Base-by-base conservation (phyloP, 2,888 invertebrate species). In the Drosophila niveifrons region DNA sequence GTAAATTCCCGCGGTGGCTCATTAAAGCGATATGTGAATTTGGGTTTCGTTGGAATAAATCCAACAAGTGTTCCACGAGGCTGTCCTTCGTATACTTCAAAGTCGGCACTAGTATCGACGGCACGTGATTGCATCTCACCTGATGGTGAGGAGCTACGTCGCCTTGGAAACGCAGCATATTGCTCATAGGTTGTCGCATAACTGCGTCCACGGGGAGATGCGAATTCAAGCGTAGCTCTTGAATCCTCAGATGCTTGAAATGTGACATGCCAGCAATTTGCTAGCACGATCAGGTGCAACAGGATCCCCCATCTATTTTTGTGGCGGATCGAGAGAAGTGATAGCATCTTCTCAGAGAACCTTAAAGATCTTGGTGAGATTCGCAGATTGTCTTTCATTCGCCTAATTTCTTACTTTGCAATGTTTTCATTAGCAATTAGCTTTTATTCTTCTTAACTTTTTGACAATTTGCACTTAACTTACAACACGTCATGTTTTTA, bases 21-120 rank as follows among this genome's bases (percentile, higher is more conserved):
- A 93, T 98, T 98, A 92, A 99, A 98, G 72, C 97, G 95, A 91
- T 98, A 99, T 0, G 96, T 97, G 92, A 98, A 98, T 69, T 96
- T 97, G 3, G 96, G 94, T 91, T 97, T 96, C 7, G 95, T 96
- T 31, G 97, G 97, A 83, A 99, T 98, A 84, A 94, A 94, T 11
- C 98, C 99, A 28, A 98, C 97, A 48, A 95, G 91, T 0, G 97
- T 97, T 47, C 97, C 97, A 66, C 95, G 94, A 8, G 97, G 96
- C 90, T 96, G 96, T 71, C 96, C 97, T 92, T 99, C 99, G 65
- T 94, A 94, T 73, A 98, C 95, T 90, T 96, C 96, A 88, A 98
- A 95, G 88, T 96, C 96, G 51, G 97, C 96, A 80, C 97, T 94
- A 43, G 97, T 97, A 92, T 97, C 97, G 69, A 97, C 97, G 62